Percentiles rank a stretch among this genome's conserved stretches.
phyloP scores from a whole-genome alignment of 2,113 vertebrate genomes.

The Accipiter virgatus region DNA sequence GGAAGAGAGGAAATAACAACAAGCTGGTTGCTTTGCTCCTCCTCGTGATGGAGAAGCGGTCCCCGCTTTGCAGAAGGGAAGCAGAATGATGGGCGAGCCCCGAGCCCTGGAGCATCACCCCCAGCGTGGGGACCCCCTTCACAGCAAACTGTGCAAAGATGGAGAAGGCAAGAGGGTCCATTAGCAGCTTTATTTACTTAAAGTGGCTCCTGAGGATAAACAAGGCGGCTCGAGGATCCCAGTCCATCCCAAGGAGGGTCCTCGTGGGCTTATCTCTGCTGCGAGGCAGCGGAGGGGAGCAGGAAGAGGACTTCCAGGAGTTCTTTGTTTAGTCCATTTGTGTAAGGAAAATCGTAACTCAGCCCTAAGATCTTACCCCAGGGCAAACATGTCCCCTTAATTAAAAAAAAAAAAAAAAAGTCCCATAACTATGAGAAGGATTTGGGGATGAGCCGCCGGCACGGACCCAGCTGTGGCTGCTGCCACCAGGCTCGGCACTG shows the following conservation, averaged over 20 bases:
- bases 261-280: neutral
- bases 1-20: no score
- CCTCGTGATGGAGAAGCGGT: no score
- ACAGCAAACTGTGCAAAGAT: rapidly evolving
- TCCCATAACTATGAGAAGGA: rapidly evolving
- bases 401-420: neutral
- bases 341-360: neutral
- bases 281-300: neutral
- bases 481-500: rapidly evolving
- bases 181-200: neutral
- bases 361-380: neutral
- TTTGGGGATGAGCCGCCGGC: neutral
- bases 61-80: neutral
- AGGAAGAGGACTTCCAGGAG: neutral
- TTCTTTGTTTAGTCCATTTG: neutral
- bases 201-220: neutral
- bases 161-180: neutral
- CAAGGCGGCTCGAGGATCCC: rapidly evolving
- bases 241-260: neutral
- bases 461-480: neutral
- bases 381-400: neutral
- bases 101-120: neutral
- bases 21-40: neutral
- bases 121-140: neutral
- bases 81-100: rapidly evolving